phyloP scores from a whole-genome alignment of 2,888 invertebrate species.

The Drosophila anceps region DNA sequence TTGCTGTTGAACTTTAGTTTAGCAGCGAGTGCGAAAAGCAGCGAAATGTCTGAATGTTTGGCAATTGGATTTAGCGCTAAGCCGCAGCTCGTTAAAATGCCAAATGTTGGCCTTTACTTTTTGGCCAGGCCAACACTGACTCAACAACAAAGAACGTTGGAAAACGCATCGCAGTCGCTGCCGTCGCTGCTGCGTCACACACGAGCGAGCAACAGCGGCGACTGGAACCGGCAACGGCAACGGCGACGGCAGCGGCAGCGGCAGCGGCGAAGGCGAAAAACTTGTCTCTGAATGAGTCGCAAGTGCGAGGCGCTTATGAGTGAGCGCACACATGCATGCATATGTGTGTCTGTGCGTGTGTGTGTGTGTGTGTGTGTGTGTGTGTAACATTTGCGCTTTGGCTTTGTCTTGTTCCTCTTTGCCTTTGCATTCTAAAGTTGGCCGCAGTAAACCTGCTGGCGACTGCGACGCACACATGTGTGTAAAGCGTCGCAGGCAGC shows the following conservation, averaged over 20 bases:
- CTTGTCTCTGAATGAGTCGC: constrained; percentile 47
- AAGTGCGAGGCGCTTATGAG: constrained; percentile 29
- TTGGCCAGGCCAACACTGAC: constrained; percentile 18
- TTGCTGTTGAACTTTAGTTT: constrained; percentile 3
- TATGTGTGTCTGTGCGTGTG: constrained; percentile 11
- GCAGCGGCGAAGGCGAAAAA: constrained; percentile 18
- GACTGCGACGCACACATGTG: constrained; percentile 31
- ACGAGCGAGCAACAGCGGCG: constrained; percentile 44
- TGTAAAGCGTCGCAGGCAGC: neutral
- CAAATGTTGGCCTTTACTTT: constrained; percentile 67
- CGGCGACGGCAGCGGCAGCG: too few relatives aligned
- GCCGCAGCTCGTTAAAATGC: constrained; percentile 54
- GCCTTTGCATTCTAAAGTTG: constrained; percentile 61
- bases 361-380: constrained; percentile 19
- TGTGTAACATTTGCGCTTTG: constrained; percentile 47
- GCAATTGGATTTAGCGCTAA: constrained; percentile 34
- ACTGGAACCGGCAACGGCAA: constrained; percentile 20
- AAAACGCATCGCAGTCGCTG: constrained; percentile 31
- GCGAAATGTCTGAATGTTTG: constrained; percentile 2
- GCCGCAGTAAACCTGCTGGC: constrained; percentile 57
- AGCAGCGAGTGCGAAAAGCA: constrained; percentile 19
- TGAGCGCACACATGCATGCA: constrained; percentile 9
- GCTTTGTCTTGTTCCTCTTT: constrained; percentile 41
- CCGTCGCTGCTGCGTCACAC: constrained; percentile 58
- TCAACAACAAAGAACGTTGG: constrained; percentile 36